Conservation (phyloP, 1,140 invertebrate genomes). For the Coptotermes formosanus region DNA sequence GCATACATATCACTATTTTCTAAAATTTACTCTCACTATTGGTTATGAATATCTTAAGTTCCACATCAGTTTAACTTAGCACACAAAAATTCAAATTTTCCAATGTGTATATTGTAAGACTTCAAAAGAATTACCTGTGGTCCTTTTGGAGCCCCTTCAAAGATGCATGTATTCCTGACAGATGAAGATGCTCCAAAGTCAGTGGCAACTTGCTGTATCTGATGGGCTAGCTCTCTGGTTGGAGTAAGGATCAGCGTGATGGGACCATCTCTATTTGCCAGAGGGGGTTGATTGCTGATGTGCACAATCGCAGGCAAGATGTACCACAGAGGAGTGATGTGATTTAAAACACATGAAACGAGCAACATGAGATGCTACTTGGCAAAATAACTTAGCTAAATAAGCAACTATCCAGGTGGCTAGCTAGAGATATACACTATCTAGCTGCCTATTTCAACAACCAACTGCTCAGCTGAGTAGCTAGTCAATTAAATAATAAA, state of each 20-base stretch:
- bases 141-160: slow-evolving; percentile 94
- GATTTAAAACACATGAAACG: too few relatives aligned
- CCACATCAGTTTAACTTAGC: not conserved
- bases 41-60: not conserved
- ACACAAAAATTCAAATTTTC: slow-evolving; percentile 36
- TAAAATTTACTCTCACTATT: too few relatives aligned
- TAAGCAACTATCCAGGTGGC: too few relatives aligned
- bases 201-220: slow-evolving; percentile 92
- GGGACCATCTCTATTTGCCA: slow-evolving; percentile 81
- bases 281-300: slow-evolving; percentile 76
- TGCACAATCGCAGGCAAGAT: slow-evolving; percentile 86
- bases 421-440: too few relatives aligned
- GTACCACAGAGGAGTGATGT: slow-evolving; percentile 57
- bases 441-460: too few relatives aligned
- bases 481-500: too few relatives aligned
- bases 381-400: too few relatives aligned
- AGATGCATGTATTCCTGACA: slow-evolving; percentile 92
- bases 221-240: slow-evolving; percentile 94
- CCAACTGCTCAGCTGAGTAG: too few relatives aligned
- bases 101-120: slow-evolving; percentile 24
- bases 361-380: too few relatives aligned
- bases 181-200: slow-evolving; percentile 82
- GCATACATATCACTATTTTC: too few relatives aligned
- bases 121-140: slow-evolving; percentile 58
- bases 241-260: slow-evolving; percentile 92